Evolutionary conservation across 2,113 vertebrate species (phyloP).

Genomic region (Apeltes quadracus): DNA sequence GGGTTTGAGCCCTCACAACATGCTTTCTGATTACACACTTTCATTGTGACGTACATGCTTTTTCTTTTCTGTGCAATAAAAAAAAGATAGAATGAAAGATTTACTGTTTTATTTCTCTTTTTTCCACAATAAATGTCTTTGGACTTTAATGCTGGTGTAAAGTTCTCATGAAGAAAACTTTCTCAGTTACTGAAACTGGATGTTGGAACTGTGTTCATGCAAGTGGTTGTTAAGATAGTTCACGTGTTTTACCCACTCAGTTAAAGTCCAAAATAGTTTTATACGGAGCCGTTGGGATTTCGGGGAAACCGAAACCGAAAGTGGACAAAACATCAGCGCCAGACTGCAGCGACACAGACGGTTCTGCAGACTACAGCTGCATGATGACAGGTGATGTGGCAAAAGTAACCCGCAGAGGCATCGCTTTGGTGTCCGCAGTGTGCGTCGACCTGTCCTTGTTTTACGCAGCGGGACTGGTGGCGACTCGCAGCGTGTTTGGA

Average conservation of each 20-base stretch:
- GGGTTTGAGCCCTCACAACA: too few relatives aligned
- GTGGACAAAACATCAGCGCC: fast-evolving
- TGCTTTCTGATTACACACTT: not conserved
- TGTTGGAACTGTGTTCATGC: not conserved
- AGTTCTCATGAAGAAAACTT: not conserved
- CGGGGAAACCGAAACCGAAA: constrained; percentile 70
- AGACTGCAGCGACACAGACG: not conserved
- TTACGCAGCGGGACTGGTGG: constrained; percentile 30
- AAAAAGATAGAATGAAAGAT: not conserved
- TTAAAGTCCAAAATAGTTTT: not conserved
- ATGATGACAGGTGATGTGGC: not conserved
- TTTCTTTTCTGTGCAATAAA: not conserved
- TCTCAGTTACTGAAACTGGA: not conserved
- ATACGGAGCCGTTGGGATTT: fast-evolving
- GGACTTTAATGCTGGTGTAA: not conserved
- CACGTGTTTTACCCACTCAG: not conserved
- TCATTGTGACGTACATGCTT: not conserved
- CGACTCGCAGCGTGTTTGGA: not conserved
- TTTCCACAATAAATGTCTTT: not conserved
- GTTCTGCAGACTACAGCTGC: fast-evolving
- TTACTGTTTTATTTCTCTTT: not conserved
- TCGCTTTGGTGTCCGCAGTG: fast-evolving
- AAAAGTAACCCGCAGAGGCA: fast-evolving
- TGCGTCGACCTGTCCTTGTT: constrained; percentile 58
- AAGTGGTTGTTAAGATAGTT: too few relatives aligned